Conservation (phyloP, 1,140 invertebrate genomes). For the Bombyx mandarina region DNA sequence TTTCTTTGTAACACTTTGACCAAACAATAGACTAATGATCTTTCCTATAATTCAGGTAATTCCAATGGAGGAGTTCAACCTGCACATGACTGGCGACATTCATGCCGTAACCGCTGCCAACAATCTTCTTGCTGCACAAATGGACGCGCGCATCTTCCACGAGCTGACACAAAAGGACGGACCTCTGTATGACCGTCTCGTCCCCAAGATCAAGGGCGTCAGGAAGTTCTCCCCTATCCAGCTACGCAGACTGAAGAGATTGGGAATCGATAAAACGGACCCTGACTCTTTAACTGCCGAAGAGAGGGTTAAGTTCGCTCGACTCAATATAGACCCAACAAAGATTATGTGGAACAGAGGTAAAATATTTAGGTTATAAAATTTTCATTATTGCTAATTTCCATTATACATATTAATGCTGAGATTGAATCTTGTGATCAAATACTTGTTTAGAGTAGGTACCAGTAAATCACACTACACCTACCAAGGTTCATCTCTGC, state of each 20-base stretch:
- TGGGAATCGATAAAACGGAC: slow-evolving; percentile 92
- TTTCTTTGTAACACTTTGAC: too few relatives aligned
- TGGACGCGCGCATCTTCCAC: slow-evolving; percentile 97
- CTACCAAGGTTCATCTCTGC: too few relatives aligned
- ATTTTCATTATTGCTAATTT: too few relatives aligned
- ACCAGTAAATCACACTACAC: too few relatives aligned
- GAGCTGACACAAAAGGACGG: slow-evolving; percentile 91
- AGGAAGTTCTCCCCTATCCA: slow-evolving; percentile 89
- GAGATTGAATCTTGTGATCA: too few relatives aligned
- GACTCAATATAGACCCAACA: slow-evolving; percentile 91
- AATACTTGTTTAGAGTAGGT: too few relatives aligned
- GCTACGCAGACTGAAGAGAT: slow-evolving; percentile 81
- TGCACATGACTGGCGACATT: slow-evolving; percentile 98
- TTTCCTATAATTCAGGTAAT: slow-evolving; percentile 79
- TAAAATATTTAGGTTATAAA: slow-evolving; percentile 36
- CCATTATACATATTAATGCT: too few relatives aligned
- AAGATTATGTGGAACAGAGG: slow-evolving; percentile 96
- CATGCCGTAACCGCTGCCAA: slow-evolving; percentile 98
- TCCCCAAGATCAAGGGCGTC: slow-evolving; percentile 77
- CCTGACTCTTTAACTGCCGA: slow-evolving; percentile 85
- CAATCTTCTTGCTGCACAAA: slow-evolving; percentile 94
- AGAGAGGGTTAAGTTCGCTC: slow-evolving; percentile 85
- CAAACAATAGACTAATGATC: neutral
- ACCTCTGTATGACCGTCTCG: slow-evolving; percentile 87
- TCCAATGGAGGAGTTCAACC: slow-evolving; percentile 99